Conservation (phyloP, 2,888 invertebrate genomes). For the Scaeva pyrastri region DNA sequence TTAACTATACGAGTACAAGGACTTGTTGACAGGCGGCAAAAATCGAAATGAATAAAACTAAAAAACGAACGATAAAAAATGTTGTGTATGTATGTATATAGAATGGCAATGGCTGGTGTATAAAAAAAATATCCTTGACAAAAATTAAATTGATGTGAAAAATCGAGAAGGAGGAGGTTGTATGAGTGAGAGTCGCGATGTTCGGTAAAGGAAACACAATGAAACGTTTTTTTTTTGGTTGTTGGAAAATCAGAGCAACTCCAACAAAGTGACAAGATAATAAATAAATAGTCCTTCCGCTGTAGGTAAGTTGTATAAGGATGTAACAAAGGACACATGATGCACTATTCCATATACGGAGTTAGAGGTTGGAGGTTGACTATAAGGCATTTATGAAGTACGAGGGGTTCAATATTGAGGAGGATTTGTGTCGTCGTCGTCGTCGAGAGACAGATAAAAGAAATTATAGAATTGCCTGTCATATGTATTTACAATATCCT, state of each 20-base stretch:
- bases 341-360: neutral
- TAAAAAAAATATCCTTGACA: slow-evolving; percentile 74
- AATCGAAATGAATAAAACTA: slow-evolving; percentile 64
- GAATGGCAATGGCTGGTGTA: too few relatives aligned
- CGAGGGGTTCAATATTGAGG: slow-evolving; percentile 37
- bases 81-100: too few relatives aligned
- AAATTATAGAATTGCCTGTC: slow-evolving; percentile 82
- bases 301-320: slow-evolving; percentile 21
- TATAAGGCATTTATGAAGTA: slow-evolving; percentile 56
- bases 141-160: slow-evolving; percentile 72
- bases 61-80: slow-evolving; percentile 43
- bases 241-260: slow-evolving; percentile 55
- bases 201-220: too few relatives aligned
- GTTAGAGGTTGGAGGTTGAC: neutral
- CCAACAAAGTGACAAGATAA: slow-evolving; percentile 75
- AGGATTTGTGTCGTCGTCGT: slow-evolving; percentile 42
- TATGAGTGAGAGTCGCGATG: neutral
- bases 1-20: slow-evolving; percentile 67
- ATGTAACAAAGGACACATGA: slow-evolving; percentile 48
- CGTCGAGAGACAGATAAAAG: slow-evolving; percentile 62
- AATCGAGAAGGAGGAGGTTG: slow-evolving; percentile 49
- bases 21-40: slow-evolving; percentile 75
- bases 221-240: slow-evolving; percentile 17
- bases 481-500: slow-evolving; percentile 76
- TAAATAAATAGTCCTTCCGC: slow-evolving; percentile 73